Conservation (phyloP, 2,888 invertebrate genomes). For the Hypercompe scribonia region DNA sequence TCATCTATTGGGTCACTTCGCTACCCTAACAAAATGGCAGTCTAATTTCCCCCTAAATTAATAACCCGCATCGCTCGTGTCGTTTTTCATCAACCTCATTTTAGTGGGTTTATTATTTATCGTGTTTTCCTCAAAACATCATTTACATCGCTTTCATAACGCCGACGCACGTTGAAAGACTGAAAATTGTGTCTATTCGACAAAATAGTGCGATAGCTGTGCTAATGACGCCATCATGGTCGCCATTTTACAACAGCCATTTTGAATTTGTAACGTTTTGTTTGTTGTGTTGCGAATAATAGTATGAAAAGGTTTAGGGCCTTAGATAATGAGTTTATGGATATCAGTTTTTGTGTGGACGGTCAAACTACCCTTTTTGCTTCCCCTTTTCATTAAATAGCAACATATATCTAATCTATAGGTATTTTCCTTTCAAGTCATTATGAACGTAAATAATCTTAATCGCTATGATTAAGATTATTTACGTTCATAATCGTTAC, state of each 20-base stretch:
- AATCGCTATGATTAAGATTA: too few relatives aligned
- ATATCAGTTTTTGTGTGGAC: constrained; percentile 62
- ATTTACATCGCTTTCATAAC: constrained; percentile 81
- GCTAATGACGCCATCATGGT: constrained; percentile 80
- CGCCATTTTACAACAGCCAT: constrained; percentile 73
- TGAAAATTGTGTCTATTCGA: constrained; percentile 84
- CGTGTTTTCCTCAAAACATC: constrained; percentile 78
- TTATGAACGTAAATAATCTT: constrained; percentile 31
- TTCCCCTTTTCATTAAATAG: constrained; percentile 13
- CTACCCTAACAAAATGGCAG: constrained; percentile 68
- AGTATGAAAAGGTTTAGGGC: constrained; percentile 68
- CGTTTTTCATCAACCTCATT: constrained; percentile 80
- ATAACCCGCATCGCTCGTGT: constrained; percentile 72
- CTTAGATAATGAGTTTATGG: constrained; percentile 54
- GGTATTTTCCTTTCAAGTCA: constrained; percentile 27
- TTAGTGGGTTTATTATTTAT: constrained; percentile 79
- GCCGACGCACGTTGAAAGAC: constrained; percentile 81
- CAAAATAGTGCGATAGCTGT: constrained; percentile 84
- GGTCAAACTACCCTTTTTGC: constrained; percentile 24
- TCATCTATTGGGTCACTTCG: constrained; percentile 57
- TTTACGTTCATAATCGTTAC: constrained; percentile 45
- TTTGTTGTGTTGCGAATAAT: constrained; percentile 65
- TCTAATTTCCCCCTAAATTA: constrained; percentile 78
- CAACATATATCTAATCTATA: constrained; percentile 27
- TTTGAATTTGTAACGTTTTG: constrained; percentile 78